Percentiles rank a stretch among this genome's conserved stretches.
Evolutionary conservation across 2,888 invertebrate genomes (phyloP).

Genomic region (Resseliella maxima): DNA sequence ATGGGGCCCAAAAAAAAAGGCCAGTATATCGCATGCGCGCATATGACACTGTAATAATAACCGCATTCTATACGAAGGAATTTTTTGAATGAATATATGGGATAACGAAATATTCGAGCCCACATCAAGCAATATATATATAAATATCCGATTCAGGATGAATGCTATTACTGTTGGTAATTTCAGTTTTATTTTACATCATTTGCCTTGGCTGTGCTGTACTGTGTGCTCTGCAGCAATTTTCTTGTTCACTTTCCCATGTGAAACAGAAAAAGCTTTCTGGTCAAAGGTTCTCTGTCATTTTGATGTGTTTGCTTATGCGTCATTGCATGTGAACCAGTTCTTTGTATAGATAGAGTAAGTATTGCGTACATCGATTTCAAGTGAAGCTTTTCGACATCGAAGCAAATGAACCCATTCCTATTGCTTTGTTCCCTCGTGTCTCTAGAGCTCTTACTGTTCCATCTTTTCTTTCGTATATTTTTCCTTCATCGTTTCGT

Average conservation of each 20-base stretch:
- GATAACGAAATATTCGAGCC: not conserved
- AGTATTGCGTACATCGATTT: not conserved
- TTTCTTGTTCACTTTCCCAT: no score
- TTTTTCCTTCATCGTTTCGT: not conserved
- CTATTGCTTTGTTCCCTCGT: no score
- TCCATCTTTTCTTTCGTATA: no score
- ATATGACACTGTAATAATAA: not conserved
- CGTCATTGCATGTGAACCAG: constrained; percentile 23
- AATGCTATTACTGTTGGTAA: not conserved
- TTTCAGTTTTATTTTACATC: not conserved
- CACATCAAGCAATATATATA: not conserved
- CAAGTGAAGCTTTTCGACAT: not conserved
- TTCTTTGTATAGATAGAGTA: not conserved
- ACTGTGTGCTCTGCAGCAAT: no score
- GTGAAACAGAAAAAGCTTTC: no score
- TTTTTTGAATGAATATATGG: not conserved
- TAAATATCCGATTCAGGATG: not conserved
- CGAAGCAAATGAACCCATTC: no score
- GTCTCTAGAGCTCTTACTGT: no score
- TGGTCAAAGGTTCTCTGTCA: constrained; percentile 15
- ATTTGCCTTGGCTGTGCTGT: not conserved
- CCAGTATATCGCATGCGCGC: constrained; percentile 3
- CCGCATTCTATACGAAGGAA: not conserved
- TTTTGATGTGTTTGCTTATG: constrained; percentile 16
- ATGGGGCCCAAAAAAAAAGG: not conserved